A percentile compares a stretch with the other conserved stretches of the same genome.
These are phyloP conservation scores for Eupristina koningsbergeri DNA, from an alignment of 1,140 invertebrate species.

Conservation along the genomic window DNA sequence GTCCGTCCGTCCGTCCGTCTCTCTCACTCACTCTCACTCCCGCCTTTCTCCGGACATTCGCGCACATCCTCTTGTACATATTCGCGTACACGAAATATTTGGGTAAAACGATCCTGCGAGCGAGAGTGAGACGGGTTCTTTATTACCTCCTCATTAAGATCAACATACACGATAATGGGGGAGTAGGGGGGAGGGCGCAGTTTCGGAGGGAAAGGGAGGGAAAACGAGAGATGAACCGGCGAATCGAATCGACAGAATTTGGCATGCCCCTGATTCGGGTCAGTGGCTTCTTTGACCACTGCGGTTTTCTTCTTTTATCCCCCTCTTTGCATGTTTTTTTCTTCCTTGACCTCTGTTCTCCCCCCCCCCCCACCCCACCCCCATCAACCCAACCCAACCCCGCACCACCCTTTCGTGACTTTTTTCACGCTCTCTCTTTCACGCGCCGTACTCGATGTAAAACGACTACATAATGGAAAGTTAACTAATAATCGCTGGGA, in stretches of 20 bases:
- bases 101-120: neutral
- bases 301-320: constrained; percentile 2
- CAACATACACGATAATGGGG: constrained; percentile 37
- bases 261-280: constrained; percentile 22
- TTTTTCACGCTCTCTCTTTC: neutral
- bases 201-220: neutral
- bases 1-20: neutral
- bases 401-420: neutral
- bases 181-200: neutral
- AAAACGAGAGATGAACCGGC: neutral
- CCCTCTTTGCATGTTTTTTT: neutral
- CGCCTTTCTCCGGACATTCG: neutral
- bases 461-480: neutral
- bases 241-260: constrained; percentile 27
- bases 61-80: too few species aligned
- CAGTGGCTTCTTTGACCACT: constrained; percentile 10
- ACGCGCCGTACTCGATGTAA: neutral
- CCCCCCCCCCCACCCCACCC: neutral
- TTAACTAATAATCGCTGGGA: neutral
- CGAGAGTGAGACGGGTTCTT: constrained; percentile 24
- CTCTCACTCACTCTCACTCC: neutral
- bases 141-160: constrained; percentile 46
- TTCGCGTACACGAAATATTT: neutral
- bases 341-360: neutral
- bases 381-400: neutral